These are phyloP conservation scores for Strix occidentalis DNA, from an alignment of 2,797 vertebrate genomes.

Conservation along the genomic window DNA sequence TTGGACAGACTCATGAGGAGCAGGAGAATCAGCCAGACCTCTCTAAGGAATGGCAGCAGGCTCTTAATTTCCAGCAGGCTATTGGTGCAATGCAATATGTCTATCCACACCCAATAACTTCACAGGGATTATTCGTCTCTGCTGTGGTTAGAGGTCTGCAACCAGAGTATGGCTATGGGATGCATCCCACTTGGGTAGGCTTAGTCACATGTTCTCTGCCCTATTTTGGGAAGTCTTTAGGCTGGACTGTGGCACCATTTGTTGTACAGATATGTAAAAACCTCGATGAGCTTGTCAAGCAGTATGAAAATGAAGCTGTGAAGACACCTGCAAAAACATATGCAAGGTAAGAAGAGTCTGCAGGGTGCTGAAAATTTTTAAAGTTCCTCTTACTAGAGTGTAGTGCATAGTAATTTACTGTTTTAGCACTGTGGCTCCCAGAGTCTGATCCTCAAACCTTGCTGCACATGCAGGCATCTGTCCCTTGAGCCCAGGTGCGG, in stretches of 20 bases:
- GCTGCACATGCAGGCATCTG: neutral
- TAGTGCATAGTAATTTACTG: neutral
- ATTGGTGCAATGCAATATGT: slow-evolving; percentile 90
- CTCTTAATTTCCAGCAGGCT: slow-evolving; percentile 91
- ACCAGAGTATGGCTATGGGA: slow-evolving; percentile 89
- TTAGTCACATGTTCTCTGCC: slow-evolving; percentile 89
- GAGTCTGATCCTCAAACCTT: neutral
- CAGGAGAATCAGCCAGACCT: slow-evolving; percentile 78
- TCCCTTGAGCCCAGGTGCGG: neutral
- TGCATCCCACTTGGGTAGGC: slow-evolving; percentile 95
- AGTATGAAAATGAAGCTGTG: slow-evolving; percentile 88
- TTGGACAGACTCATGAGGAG: slow-evolving; percentile 75
- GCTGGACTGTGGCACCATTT: slow-evolving; percentile 91
- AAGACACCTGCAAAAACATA: slow-evolving; percentile 73
- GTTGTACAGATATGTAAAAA: slow-evolving; percentile 94
- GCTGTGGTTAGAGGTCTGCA: slow-evolving; percentile 91
- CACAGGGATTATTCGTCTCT: slow-evolving; percentile 94
- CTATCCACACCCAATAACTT: slow-evolving; percentile 89
- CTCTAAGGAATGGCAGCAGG: slow-evolving; percentile 91
- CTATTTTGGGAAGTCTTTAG: slow-evolving; percentile 91
- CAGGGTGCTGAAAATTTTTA: neutral
- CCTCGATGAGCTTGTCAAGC: slow-evolving; percentile 91
- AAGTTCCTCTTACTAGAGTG: neutral
- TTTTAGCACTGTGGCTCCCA: neutral
- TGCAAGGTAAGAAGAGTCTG: slow-evolving; percentile 78